Evolutionary conservation across 2,113 vertebrate species (phyloP).

Genomic region (Epinephelus moara): DNA sequence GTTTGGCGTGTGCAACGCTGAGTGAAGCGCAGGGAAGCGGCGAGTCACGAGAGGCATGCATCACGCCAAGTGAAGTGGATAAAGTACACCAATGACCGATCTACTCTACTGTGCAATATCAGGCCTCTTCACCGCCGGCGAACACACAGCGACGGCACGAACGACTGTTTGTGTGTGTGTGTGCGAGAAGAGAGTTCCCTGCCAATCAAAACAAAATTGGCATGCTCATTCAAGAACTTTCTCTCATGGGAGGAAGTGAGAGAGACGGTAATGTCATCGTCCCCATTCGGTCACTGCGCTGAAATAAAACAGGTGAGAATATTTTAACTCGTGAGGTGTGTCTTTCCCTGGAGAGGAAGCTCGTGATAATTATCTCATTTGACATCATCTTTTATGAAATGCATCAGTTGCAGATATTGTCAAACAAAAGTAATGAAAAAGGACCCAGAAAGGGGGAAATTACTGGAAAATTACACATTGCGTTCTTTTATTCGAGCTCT

Average conservation of each 20-base stretch:
- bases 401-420: constrained; percentile 19
- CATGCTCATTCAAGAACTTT: constrained; percentile 56
- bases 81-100: constrained; percentile 75
- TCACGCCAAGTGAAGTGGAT: constrained; percentile 82
- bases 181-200: constrained; percentile 21
- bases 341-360: constrained; percentile 30
- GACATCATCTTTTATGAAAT: constrained; percentile 26
- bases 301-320: constrained; percentile 35
- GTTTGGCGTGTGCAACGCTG: constrained; percentile 72
- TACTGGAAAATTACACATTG: constrained; percentile 45
- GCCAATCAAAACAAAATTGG: constrained; percentile 70
- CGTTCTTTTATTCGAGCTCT: constrained; percentile 35
- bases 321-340: not conserved
- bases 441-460: constrained; percentile 13
- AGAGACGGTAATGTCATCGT: constrained; percentile 1
- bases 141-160: constrained; percentile 45
- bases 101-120: constrained; percentile 79
- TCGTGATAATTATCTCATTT: constrained; percentile 6
- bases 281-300: not conserved
- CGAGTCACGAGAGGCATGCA: constrained; percentile 83
- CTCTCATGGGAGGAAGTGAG: constrained; percentile 49
- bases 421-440: constrained; percentile 29
- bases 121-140: constrained; percentile 54
- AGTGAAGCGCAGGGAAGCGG: constrained; percentile 78
- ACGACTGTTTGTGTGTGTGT: constrained; percentile 36